Conservation (phyloP, 2,888 invertebrate species). For the Diadegma fenestrale region DNA sequence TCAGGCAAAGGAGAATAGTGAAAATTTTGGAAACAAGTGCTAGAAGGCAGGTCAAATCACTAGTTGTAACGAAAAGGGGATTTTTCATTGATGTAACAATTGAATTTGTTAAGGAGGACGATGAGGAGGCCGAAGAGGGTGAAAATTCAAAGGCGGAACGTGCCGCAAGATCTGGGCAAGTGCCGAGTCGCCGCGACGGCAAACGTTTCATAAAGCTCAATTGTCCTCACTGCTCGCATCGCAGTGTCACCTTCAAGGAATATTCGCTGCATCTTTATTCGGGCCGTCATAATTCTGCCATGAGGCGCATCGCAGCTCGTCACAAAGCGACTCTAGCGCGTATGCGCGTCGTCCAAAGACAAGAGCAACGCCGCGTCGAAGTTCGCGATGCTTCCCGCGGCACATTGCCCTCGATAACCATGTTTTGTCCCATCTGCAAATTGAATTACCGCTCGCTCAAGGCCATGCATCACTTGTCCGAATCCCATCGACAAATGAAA, state of each 20-base stretch:
- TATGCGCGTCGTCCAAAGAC: constrained; percentile 93
- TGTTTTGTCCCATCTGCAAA: constrained; percentile 91
- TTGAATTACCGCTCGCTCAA: constrained; percentile 91
- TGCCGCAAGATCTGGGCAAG: constrained; percentile 81
- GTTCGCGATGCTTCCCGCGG: constrained; percentile 88
- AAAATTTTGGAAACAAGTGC: constrained; percentile 52
- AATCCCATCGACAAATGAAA: constrained; percentile 93
- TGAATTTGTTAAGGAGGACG: constrained; percentile 72
- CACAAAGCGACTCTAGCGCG: constrained; percentile 91
- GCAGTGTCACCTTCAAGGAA: constrained; percentile 91
- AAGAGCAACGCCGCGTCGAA: constrained; percentile 92
- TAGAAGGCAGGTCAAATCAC: not conserved
- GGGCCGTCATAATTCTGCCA: constrained; percentile 89
- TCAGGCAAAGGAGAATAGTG: not conserved
- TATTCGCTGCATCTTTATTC: constrained; percentile 91
- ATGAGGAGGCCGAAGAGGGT: constrained; percentile 78
- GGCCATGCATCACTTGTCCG: constrained; percentile 91
- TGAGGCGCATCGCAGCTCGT: constrained; percentile 90
- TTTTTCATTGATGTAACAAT: constrained; percentile 4
- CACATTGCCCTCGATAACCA: constrained; percentile 87
- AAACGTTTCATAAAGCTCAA: constrained; percentile 89
- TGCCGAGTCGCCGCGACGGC: constrained; percentile 82
- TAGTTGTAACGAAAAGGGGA: not conserved
- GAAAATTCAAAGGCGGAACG: constrained; percentile 82
- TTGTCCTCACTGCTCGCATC: constrained; percentile 92